Evolutionary conservation across 2,888 invertebrate species (phyloP).

Genomic region (Eilema sororculum): DNA sequence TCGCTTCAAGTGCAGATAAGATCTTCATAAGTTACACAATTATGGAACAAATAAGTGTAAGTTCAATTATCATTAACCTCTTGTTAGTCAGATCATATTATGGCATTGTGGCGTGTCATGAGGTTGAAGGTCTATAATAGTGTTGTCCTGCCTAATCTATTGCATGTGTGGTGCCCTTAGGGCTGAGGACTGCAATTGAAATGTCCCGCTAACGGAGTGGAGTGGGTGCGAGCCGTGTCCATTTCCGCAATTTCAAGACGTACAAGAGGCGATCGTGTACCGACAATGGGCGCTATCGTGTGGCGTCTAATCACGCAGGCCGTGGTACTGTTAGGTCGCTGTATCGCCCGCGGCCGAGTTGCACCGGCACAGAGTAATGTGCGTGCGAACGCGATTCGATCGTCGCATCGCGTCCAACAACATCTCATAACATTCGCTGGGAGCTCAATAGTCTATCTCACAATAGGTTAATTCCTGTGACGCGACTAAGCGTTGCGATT

Average conservation of each 20-base stretch:
- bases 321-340: slow-evolving; percentile 81
- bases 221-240: slow-evolving; percentile 81
- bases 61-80: slow-evolving; percentile 60
- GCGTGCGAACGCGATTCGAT: slow-evolving; percentile 85
- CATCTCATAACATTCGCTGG: slow-evolving; percentile 59
- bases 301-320: slow-evolving; percentile 85
- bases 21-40: slow-evolving; percentile 62
- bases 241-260: slow-evolving; percentile 86
- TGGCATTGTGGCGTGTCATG: slow-evolving; percentile 23
- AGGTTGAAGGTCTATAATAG: slow-evolving; percentile 26
- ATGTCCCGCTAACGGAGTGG: slow-evolving; percentile 82
- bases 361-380: slow-evolving; percentile 74
- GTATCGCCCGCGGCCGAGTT: slow-evolving; percentile 68
- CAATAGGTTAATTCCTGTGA: slow-evolving; percentile 66
- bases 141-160: slow-evolving; percentile 57
- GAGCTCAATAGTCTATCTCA: slow-evolving; percentile 55
- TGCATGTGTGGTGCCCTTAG: slow-evolving; percentile 61
- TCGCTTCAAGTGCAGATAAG: slow-evolving; percentile 63
- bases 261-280: slow-evolving; percentile 84
- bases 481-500: slow-evolving; percentile 48
- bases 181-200: slow-evolving; percentile 80
- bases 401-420: slow-evolving; percentile 63
- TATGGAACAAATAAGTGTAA: slow-evolving; percentile 57
- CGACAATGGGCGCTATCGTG: slow-evolving; percentile 85
- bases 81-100: slow-evolving; percentile 17